These are phyloP conservation scores for Chaetura pelagica DNA, from an alignment of 2,113 vertebrate species.

Conservation along the genomic window DNA sequence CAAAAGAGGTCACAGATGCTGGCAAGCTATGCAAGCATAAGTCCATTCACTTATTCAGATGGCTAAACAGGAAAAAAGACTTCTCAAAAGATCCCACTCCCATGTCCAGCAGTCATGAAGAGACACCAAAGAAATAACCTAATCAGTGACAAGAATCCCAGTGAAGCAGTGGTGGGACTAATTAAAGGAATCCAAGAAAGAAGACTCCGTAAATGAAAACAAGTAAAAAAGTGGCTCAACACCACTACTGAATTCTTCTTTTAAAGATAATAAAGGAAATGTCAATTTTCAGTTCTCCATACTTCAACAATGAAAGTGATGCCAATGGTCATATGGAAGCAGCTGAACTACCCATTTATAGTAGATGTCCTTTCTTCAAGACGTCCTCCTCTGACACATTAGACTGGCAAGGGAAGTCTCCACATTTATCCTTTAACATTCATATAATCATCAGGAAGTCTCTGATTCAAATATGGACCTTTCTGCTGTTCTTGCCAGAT, in stretches of 20 bases:
- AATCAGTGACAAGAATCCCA: neutral
- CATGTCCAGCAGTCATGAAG: fast-evolving
- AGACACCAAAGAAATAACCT: neutral
- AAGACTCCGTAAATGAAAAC: neutral
- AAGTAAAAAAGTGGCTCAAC: neutral
- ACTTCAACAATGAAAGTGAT: neutral
- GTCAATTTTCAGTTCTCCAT: neutral
- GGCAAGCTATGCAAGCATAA: neutral
- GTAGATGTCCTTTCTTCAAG: neutral
- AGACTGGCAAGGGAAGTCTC: neutral
- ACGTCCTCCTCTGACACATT: fast-evolving
- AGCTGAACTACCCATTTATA: neutral
- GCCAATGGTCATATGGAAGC: neutral
- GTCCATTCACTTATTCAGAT: neutral
- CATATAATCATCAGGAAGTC: neutral
- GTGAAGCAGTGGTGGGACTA: neutral
- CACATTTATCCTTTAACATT: neutral
- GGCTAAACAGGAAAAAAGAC: neutral
- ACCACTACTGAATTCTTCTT: neutral
- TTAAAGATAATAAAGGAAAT: neutral
- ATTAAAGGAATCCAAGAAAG: neutral
- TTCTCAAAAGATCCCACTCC: neutral
- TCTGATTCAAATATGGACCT: neutral
- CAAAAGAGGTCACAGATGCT: neutral
- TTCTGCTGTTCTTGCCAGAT: neutral